A percentile compares a stretch with the other conserved stretches of the same genome.
Evolutionary conservation across 2,797 vertebrate species (phyloP).

Genomic region (Catharus ustulatus): DNA sequence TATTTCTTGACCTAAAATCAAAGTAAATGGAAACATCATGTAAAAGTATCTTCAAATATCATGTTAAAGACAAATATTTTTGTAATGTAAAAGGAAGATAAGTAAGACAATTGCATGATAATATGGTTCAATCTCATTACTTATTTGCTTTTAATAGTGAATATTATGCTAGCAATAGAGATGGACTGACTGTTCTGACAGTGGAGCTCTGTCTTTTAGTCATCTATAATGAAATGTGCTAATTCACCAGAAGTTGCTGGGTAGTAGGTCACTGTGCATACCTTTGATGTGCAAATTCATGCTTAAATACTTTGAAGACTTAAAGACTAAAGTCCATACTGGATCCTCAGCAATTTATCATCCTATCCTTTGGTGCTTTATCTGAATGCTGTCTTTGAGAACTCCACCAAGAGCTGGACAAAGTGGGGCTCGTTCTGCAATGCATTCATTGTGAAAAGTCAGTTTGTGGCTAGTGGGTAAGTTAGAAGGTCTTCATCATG

Average conservation of each 20-base stretch:
- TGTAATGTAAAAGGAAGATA: not conserved
- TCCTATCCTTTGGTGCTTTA: not conserved
- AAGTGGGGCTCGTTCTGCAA: not conserved
- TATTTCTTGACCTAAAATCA: not conserved
- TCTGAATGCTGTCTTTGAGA: not conserved
- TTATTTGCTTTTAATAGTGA: constrained; percentile 9
- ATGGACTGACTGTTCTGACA: not conserved
- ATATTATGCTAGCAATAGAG: not conserved
- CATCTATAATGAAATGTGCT: not conserved
- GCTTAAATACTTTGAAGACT: constrained; percentile 22
- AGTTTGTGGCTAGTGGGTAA: not conserved
- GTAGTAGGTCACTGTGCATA: not conserved
- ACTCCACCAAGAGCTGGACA: not conserved
- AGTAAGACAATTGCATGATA: not conserved
- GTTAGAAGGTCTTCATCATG: not conserved
- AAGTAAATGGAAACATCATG: constrained; percentile 6
- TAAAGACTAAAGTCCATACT: not conserved
- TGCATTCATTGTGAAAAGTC: not conserved
- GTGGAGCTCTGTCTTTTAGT: not conserved
- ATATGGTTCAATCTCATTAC: not conserved
- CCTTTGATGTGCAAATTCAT: constrained; percentile 53
- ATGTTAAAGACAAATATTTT: constrained; percentile 1
- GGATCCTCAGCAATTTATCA: not conserved
- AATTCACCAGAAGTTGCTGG: not conserved
- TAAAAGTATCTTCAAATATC: not conserved